Conservation (phyloP, 2,113 vertebrate genomes). For the Dipodomys merriami region DNA sequence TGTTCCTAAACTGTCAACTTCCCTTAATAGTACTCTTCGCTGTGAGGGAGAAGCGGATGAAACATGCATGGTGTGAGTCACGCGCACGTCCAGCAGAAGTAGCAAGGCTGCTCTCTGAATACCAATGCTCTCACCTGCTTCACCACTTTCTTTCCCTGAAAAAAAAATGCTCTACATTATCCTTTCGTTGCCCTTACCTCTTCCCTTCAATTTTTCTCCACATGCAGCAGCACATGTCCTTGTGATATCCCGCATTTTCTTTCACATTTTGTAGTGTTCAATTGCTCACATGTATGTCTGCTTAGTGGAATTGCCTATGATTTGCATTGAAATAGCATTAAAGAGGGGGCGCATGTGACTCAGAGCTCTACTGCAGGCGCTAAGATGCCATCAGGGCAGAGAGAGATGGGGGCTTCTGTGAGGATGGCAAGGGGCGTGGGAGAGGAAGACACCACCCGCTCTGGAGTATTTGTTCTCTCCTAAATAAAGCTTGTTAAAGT, state of each 20-base stretch:
- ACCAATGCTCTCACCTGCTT: too few species aligned
- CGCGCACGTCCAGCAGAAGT: background rate
- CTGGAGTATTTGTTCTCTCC: rapidly evolving
- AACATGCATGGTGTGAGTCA: background rate
- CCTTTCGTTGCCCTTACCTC: rapidly evolving
- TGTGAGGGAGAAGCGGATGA: too few species aligned
- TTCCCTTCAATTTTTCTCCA: background rate
- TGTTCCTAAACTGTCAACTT: background rate
- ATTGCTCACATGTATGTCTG: background rate
- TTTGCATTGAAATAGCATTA: too few species aligned
- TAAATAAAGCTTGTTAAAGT: background rate
- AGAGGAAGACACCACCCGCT: background rate
- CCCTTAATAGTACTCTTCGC: background rate
- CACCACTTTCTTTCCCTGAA: background rate
- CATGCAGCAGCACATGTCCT: background rate
- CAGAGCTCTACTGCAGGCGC: rapidly evolving
- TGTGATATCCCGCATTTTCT: background rate
- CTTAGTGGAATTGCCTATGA: too few species aligned
- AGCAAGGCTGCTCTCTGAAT: rapidly evolving
- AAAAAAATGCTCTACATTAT: background rate
- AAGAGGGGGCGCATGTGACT: background rate
- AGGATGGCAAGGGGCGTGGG: background rate
- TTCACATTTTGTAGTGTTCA: background rate
- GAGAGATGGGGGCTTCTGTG: background rate
- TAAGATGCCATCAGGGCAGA: background rate